These are phyloP conservation scores for Haliclystus octoradiatus DNA, from an alignment of 30 jellyfish, hydroid and myxozoan genomes.

Conservation along the genomic window DNA sequence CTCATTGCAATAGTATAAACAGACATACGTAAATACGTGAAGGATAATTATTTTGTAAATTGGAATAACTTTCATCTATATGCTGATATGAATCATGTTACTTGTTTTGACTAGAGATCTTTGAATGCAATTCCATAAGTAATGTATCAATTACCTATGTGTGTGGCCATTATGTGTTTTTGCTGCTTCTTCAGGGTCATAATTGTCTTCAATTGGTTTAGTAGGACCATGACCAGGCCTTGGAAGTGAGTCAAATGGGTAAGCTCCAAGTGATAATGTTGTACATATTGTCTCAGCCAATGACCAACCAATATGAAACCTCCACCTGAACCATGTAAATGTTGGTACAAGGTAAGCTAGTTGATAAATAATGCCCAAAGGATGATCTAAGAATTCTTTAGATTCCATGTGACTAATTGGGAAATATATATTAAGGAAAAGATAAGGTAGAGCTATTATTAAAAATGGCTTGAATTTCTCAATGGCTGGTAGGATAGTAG, in stretches of 20 bases:
- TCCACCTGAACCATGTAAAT: constrained; percentile 69
- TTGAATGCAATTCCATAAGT: too few species aligned
- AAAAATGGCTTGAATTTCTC: constrained; percentile 41
- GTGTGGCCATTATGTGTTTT: constrained; percentile 57
- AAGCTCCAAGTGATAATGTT: constrained; percentile 86
- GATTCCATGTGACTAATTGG: constrained; percentile 51
- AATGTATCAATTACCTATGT: too few species aligned
- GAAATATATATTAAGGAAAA: constrained; percentile 34
- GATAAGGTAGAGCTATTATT: constrained; percentile 41
- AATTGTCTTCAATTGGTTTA: constrained; percentile 6
- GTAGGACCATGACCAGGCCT: constrained; percentile 90
- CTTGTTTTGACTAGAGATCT: too few species aligned
- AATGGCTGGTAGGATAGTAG: constrained; percentile 80
- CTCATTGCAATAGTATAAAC: too few species aligned
- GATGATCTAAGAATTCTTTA: constrained; percentile 40
- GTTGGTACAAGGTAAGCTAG: constrained; percentile 54
- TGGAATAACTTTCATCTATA: too few species aligned
- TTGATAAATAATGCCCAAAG: constrained; percentile 50
- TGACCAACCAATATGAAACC: constrained; percentile 92
- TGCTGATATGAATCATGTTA: too few species aligned
- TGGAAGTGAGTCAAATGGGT: constrained; percentile 76
- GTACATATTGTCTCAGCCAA: constrained; percentile 85
- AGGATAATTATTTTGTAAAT: too few species aligned
- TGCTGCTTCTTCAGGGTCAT: constrained; percentile 19
- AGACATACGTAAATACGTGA: too few species aligned